These are phyloP conservation scores for Sycobia sp. DNA, from an alignment of 1,140 invertebrate genomes.

Conservation along the genomic window DNA sequence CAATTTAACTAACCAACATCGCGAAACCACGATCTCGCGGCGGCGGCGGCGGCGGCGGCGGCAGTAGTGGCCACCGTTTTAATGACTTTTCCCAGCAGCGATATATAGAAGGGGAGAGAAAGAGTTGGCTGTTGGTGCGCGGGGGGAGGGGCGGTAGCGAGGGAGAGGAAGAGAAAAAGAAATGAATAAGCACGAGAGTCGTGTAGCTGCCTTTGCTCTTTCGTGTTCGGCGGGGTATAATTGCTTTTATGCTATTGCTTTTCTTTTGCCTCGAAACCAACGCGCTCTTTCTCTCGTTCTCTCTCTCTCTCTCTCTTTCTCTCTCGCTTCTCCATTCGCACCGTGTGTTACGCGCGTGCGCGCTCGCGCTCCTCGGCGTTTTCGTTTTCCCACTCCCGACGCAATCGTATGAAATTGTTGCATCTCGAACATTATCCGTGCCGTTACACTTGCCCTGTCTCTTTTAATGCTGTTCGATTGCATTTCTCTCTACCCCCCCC, in stretches of 20 bases:
- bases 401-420: no score
- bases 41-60: not conserved
- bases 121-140: no score
- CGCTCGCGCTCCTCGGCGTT: not conserved
- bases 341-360: not conserved
- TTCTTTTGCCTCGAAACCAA: conserved; percentile 6
- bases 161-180: not conserved
- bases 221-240: not conserved
- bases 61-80: not conserved
- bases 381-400: no score
- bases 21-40: conserved; percentile 9
- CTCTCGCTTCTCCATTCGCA: not conserved
- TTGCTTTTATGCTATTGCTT: conserved; percentile 16
- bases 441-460: no score
- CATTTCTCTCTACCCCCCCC: no score
- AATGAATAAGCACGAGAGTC: not conserved
- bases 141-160: no score
- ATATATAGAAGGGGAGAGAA: no score
- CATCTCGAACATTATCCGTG: no score
- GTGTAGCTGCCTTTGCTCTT: not conserved
- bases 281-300: not conserved
- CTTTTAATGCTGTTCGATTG: no score
- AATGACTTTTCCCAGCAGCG: conserved; percentile 31
- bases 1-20: conserved; percentile 25
- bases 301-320: not conserved